These are phyloP conservation scores for Notodonta ziczac DNA, from an alignment of 2,888 invertebrate genomes.

Conservation along the genomic window DNA sequence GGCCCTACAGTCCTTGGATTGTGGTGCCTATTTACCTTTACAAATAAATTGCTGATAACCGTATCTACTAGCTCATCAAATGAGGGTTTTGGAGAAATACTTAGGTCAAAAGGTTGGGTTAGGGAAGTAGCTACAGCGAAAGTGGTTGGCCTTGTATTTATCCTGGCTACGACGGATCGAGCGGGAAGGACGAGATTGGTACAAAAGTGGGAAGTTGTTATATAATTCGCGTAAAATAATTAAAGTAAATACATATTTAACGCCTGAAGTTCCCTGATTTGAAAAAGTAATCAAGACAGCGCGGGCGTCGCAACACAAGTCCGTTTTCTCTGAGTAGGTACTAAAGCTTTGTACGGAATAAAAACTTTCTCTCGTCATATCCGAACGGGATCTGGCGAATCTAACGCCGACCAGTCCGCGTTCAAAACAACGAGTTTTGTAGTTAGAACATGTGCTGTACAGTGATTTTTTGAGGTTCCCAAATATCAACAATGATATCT, in stretches of 20 bases:
- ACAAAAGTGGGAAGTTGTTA: too few relatives aligned
- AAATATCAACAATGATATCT: too few relatives aligned
- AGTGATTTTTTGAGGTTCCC: not conserved
- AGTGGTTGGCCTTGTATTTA: constrained; percentile 69
- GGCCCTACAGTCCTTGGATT: too few relatives aligned
- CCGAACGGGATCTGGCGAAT: constrained; percentile 30
- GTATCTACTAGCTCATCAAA: not conserved
- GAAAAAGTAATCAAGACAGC: constrained; percentile 3
- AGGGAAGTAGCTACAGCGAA: constrained; percentile 50
- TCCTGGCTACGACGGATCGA: constrained; percentile 36
- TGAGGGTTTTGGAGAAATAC: not conserved
- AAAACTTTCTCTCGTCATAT: constrained; percentile 48
- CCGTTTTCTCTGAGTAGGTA: constrained; percentile 19
- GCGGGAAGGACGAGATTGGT: constrained; percentile 1
- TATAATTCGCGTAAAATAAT: too few relatives aligned
- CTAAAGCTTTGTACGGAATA: constrained; percentile 30
- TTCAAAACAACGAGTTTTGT: constrained; percentile 5
- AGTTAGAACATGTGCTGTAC: not conserved
- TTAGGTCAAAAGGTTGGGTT: constrained; percentile 9
- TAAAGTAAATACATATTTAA: too few relatives aligned
- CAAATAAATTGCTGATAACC: too few relatives aligned
- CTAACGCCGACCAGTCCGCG: constrained; percentile 11
- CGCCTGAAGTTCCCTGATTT: not conserved
- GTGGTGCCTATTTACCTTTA: too few relatives aligned
- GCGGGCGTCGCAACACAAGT: constrained; percentile 6